These are phyloP conservation scores for Euzetes globulus DNA, from an alignment of 2,888 invertebrate species.

Conservation along the genomic window DNA sequence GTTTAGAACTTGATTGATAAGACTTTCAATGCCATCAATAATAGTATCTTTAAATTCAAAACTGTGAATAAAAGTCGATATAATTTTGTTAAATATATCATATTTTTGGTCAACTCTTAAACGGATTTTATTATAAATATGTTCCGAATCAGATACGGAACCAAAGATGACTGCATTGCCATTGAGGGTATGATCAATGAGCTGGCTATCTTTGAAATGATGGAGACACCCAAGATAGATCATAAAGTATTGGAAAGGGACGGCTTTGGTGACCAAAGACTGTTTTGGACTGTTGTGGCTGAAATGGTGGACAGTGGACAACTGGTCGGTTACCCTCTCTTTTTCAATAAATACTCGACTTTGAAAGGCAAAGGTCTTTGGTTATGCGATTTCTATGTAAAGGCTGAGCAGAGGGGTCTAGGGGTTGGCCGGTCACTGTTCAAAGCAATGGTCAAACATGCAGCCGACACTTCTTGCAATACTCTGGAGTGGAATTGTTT, in stretches of 20 bases:
- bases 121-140: background rate
- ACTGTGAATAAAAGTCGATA: no score
- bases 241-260: constrained; percentile 8
- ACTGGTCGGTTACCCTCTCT: constrained; percentile 45
- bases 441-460: constrained; percentile 40
- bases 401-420: constrained; percentile 44
- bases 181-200: constrained; percentile 15
- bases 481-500: constrained; percentile 46
- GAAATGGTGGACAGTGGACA: background rate
- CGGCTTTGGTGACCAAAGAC: constrained; percentile 22
- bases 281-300: background rate
- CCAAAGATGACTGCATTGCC: constrained; percentile 5
- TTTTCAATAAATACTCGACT: constrained; percentile 48
- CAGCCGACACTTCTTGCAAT: constrained; percentile 38
- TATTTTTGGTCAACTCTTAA: no score
- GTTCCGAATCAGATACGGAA: background rate
- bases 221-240: background rate
- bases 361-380: constrained; percentile 48
- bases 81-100: no score
- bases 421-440: constrained; percentile 46
- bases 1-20: no score
- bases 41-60: no score
- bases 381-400: constrained; percentile 49
- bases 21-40: no score
- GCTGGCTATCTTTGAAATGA: constrained; percentile 22